These are phyloP conservation scores for Pissodes strobi DNA, from an alignment of 1,140 invertebrate genomes.

Conservation along the genomic window DNA sequence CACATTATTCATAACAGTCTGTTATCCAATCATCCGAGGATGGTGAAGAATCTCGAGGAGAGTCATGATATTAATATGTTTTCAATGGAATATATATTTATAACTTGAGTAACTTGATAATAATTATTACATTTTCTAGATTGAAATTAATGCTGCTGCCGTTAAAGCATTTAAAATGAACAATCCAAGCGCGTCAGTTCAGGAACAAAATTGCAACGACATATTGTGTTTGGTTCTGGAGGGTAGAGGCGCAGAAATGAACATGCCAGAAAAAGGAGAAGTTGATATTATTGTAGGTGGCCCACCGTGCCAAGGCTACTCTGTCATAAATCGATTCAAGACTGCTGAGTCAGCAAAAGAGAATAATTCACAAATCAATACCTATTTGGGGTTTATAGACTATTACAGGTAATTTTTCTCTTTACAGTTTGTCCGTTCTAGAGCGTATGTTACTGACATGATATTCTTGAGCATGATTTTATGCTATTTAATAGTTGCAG, in stretches of 20 bases:
- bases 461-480: no score
- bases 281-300: slow-evolving; percentile 85
- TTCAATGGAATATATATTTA: no score
- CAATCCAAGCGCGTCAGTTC: slow-evolving; percentile 73
- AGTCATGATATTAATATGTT: no score
- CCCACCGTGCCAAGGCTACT: slow-evolving; percentile 90
- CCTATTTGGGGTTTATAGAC: slow-evolving; percentile 85
- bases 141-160: slow-evolving; percentile 78
- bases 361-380: slow-evolving; percentile 84
- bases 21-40: no score
- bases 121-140: slow-evolving; percentile 44
- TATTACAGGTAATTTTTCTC: slow-evolving; percentile 67
- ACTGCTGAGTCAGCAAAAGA: slow-evolving; percentile 81
- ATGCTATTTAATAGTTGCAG: no score
- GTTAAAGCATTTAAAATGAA: slow-evolving; percentile 81
- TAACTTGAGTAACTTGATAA: not conserved
- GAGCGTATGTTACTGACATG: no score
- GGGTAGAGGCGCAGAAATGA: slow-evolving; percentile 60
- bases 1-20: no score
- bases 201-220: slow-evolving; percentile 79
- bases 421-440: no score
- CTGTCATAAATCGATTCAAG: slow-evolving; percentile 88
- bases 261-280: slow-evolving; percentile 76
- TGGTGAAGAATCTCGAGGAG: no score
- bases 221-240: slow-evolving; percentile 69